Evolutionary conservation across 2,797 vertebrate genomes (phyloP), one percentile per base, ranked within the genome.

Genomic region (Hyperoplus immaculatus): DNA sequence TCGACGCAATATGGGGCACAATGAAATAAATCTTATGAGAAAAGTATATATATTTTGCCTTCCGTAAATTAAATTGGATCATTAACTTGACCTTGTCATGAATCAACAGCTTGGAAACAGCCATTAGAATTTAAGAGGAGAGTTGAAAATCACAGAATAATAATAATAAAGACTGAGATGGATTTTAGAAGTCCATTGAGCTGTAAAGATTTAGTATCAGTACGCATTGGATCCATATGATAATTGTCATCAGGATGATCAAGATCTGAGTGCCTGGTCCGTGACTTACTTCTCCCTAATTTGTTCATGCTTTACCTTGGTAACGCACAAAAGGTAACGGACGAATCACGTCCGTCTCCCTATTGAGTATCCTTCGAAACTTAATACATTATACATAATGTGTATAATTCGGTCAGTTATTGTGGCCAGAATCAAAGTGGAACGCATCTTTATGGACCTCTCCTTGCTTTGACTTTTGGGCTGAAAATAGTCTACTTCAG

Each of bases 91-190:
- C n/a, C 58, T 45, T 74, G 16, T 64, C 73, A 39, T 4, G 50
- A 58, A 78, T 59, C 15, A 39, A 42, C 55, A 69, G 51, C 38
- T 41, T 69, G 47, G 51, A 77, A 81, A 76, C 16, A 55, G 16
- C 60, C 73, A 84, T 81, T 69, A 73, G 77, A 84, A 83, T 83
- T 69, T 53, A 68, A 80, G 36, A 76, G 60, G 62, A 69, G 57
- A 81, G 59, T 58, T 53, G 29, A 66, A 56, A 70, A 42, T 47
- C 61, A 49, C 61, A n/a, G 9, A 51, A 69, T n/a, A n/a, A n/a
- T n/a, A 66, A 70, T 68, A 4, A 51, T 9, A 55, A 45, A 67
- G 42, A 55, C 43, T 36, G 60, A 46, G 41, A 60, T 39, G 43
- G 10, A 57, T 46, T 58, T 61, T 45, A 39, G 63, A 79, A 78